Conservation (phyloP, 2,113 vertebrate species). For the Bubo blakistoni region DNA sequence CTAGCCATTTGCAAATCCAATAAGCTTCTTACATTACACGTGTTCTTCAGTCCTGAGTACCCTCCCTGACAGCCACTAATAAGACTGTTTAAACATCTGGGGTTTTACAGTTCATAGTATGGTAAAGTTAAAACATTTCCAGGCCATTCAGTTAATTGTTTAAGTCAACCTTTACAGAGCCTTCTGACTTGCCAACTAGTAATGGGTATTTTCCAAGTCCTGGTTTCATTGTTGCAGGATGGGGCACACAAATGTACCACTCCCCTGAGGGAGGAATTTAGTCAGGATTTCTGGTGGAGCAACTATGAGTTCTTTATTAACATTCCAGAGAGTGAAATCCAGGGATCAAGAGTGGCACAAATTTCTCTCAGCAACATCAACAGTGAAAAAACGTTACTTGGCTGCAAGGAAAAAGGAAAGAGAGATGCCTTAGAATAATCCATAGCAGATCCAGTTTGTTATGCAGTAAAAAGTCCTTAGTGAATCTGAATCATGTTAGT, state of each 20-base stretch:
- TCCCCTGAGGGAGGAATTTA: not conserved
- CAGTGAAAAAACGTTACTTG: not conserved
- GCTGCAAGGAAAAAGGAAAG: not conserved
- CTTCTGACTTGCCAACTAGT: not conserved
- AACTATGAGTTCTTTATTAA: not conserved
- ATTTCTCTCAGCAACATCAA: not conserved
- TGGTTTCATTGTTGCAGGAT: not conserved
- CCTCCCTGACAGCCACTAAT: not conserved
- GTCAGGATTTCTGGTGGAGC: not conserved
- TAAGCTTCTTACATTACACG: not conserved
- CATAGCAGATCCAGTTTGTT: not conserved
- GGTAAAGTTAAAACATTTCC: not conserved
- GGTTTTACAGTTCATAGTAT: not conserved
- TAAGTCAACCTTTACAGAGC: not conserved
- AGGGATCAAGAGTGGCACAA: not conserved
- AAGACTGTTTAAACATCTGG: not conserved
- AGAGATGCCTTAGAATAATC: not conserved
- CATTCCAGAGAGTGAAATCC: not conserved
- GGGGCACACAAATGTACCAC: not conserved
- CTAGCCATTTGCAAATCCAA: not conserved
- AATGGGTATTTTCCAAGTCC: not conserved
- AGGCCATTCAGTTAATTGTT: not conserved
- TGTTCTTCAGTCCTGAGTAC: not conserved
- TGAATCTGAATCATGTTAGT: not conserved
- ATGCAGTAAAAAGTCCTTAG: not conserved